phyloP scores from a whole-genome alignment of 2,797 vertebrate genomes.

The Clamator glandarius region DNA sequence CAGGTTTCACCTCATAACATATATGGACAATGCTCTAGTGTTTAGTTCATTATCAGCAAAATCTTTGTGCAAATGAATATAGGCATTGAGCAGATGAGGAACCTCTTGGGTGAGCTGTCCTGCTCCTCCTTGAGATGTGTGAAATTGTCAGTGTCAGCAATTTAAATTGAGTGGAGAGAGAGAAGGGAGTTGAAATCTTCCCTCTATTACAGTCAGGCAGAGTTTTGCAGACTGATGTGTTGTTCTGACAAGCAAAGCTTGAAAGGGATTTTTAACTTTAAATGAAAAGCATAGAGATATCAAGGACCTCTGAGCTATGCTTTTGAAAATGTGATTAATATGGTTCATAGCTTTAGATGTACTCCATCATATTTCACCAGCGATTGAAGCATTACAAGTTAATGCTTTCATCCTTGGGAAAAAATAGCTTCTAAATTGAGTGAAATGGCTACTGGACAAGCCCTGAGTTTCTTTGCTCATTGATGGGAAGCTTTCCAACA shows the following conservation, averaged over 20 bases:
- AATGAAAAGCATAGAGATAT: not conserved
- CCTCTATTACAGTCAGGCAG: not conserved
- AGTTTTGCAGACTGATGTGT: not conserved
- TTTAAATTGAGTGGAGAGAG: not conserved
- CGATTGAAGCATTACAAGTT: not conserved
- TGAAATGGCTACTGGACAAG: not conserved
- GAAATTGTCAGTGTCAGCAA: no score
- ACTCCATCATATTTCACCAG: not conserved
- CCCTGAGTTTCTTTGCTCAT: not conserved
- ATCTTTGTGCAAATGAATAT: accelerated
- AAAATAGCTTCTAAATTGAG: not conserved
- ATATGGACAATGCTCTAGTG: not conserved
- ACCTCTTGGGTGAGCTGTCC: not conserved
- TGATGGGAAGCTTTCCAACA: not conserved
- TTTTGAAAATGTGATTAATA: not conserved
- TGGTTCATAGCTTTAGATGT: not conserved
- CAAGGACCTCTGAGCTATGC: not conserved
- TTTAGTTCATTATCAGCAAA: not conserved
- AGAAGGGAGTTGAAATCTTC: not conserved
- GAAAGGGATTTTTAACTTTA: not conserved
- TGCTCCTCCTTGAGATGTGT: not conserved
- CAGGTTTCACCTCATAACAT: not conserved
- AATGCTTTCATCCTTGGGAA: not conserved
- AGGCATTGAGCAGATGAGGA: not conserved
- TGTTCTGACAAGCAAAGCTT: not conserved